Evolutionary conservation across 2,113 vertebrate species (phyloP), one percentile per base, ranked within the genome.

Genomic region (Anoplopoma fimbria): DNA sequence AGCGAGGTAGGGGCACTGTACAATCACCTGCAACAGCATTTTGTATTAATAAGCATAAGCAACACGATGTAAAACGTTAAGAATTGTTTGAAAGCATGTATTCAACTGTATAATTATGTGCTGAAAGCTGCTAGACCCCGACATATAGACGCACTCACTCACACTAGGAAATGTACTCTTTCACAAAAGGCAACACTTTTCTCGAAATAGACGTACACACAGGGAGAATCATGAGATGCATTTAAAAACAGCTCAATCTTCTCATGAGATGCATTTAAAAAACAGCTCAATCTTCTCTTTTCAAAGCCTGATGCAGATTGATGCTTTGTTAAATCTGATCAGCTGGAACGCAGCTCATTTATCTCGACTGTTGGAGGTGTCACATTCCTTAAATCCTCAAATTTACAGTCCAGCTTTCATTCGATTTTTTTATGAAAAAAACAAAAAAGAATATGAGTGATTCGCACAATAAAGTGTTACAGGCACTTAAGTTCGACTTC

Each of bases 391-490:
- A n/a, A n/a, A n/a, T 78, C 19, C 83, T 92, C 84, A 80, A 67
- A 85, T 87, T 81, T 83, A 89, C 60, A 53, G 53, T 55, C 21
- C 23, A 0, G 47, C 75, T 77, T 88, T 81, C 71, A 81, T 83
- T 88, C 29, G 27, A 74, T 81, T 88, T 77, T 88, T 77, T 60
- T 79, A 77, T 80, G 64, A 76, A 85, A 87, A 42, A 2, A 45
- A 45, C 4, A 47, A 47, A 85, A 80, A 86, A 82, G 75, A 87
- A 88, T 83, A 45, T 63, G 76, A 88, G 65, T 65, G 84, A 91
- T 91, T 84, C 5, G 7, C 53, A 82, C 84, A 87, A 87, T 87
- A 84, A 91, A 88, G 57, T 84, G 80, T 80, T 84, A 73, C 75
- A 77, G 75, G 45, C 55, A 31, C 40, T 82, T 74, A 68, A 72